These are phyloP conservation scores for Malurus alboscapulatus DNA, from an alignment of 2,113 vertebrate species.

Conservation along the genomic window DNA sequence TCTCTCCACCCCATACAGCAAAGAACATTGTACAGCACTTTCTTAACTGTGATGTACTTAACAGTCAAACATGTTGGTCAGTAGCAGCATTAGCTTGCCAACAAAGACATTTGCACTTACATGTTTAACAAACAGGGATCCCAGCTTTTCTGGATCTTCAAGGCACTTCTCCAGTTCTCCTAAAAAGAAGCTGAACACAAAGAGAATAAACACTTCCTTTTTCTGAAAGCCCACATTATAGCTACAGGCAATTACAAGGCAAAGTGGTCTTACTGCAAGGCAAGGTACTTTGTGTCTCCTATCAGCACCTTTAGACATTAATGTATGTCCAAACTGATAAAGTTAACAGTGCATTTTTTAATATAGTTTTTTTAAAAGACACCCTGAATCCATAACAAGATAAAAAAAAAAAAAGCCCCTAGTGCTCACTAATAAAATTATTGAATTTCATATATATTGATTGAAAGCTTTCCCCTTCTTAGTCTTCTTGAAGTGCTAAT, in stretches of 20 bases:
- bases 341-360: background rate
- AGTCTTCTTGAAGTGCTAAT: background rate
- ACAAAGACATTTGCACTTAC: conserved; percentile 66
- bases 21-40: background rate
- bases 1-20: background rate
- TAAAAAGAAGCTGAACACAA: conserved; percentile 87
- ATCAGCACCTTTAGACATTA: background rate
- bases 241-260: background rate
- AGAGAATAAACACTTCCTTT: background rate
- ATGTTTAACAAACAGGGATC: conserved; percentile 93
- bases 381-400: background rate
- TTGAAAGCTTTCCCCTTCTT: background rate
- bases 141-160: conserved; percentile 94
- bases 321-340: background rate
- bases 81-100: background rate
- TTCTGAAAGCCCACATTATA: background rate
- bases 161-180: conserved; percentile 96
- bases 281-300: background rate
- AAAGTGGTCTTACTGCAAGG: background rate
- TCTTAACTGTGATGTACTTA: background rate
- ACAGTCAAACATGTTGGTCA: background rate
- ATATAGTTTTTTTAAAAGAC: background rate
- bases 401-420: background rate
- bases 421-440: background rate
- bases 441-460: background rate